These are phyloP conservation scores for Axea sp. DNA, from an alignment of 2,888 invertebrate species.

Conservation along the genomic window DNA sequence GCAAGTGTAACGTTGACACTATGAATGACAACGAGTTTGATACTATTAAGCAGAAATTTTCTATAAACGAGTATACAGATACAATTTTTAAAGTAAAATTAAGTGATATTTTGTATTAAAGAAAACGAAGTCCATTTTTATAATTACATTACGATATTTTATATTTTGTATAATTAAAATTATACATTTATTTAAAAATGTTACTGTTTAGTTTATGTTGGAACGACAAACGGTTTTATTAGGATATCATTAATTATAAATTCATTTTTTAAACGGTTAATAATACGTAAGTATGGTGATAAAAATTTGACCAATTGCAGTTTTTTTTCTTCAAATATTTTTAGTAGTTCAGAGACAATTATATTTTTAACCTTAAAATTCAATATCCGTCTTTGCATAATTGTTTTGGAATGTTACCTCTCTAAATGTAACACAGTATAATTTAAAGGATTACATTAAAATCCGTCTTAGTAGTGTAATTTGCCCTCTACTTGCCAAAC, in stretches of 20 bases:
- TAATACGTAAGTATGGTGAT: too few relatives aligned
- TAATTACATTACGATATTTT: too few relatives aligned
- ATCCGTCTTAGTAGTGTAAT: conserved; percentile 73
- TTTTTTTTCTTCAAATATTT: neutral
- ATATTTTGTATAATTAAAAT: neutral
- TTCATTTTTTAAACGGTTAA: too few relatives aligned
- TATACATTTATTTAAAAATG: too few relatives aligned
- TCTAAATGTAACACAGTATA: conserved; percentile 34
- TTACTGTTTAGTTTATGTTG: too few relatives aligned
- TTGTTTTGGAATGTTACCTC: conserved; percentile 22
- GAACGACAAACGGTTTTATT: too few relatives aligned
- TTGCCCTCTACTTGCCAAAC: conserved; percentile 78
- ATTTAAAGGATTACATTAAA: conserved; percentile 37
- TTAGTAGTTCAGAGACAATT: too few relatives aligned
- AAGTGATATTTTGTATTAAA: conserved; percentile 19
- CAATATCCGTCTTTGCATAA: conserved; percentile 26
- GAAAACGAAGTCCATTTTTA: too few relatives aligned
- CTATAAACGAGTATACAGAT: conserved; percentile 22
- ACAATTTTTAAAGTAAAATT: conserved; percentile 19
- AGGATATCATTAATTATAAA: too few relatives aligned
- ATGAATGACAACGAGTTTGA: conserved; percentile 61
- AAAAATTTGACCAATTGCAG: too few relatives aligned
- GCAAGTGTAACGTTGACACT: conserved; percentile 59
- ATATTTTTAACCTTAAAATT: too few relatives aligned
- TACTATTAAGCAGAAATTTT: conserved; percentile 43